These are phyloP conservation scores for Trichonephila clavata DNA, from an alignment of 1,140 invertebrate species.

Conservation along the genomic window DNA sequence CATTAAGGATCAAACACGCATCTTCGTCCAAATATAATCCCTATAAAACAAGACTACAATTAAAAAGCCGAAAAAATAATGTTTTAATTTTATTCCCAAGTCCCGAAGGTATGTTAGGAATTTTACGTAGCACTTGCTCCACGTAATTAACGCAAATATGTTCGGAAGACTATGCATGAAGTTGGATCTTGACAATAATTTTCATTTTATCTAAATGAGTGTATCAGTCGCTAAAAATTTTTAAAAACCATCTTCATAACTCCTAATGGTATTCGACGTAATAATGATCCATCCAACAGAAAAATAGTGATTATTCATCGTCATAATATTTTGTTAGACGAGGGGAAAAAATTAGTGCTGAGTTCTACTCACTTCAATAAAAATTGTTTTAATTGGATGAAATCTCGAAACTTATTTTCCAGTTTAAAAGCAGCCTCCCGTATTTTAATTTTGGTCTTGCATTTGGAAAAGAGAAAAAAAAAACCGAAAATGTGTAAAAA, in stretches of 20 bases:
- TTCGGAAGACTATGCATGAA: not conserved
- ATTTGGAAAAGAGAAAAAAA: not conserved
- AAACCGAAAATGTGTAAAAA: not conserved
- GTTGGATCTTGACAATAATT: not conserved
- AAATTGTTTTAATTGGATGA: constrained; percentile 22
- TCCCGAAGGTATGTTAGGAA: not conserved
- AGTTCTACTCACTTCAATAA: not conserved
- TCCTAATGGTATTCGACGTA: not conserved
- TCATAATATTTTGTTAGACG: not conserved
- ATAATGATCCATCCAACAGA: not conserved
- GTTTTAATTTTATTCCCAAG: not conserved
- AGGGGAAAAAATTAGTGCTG: not conserved
- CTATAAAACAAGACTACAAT: constrained; percentile 10
- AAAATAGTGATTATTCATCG: not conserved
- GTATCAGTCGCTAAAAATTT: not conserved
- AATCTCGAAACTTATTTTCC: not conserved
- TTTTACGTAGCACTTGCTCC: not conserved
- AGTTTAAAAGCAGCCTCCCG: not conserved
- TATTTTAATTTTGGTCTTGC: not conserved
- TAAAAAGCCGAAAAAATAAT: not conserved
- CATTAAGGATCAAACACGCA: not conserved
- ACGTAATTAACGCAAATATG: constrained; percentile 32
- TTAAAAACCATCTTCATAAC: not conserved
- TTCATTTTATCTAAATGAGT: not conserved
- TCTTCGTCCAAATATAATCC: not conserved